Evolutionary conservation across 1,140 invertebrate genomes (phyloP), one percentile per base, ranked within the genome.

Genomic region (Protaetia brevitarsis): DNA sequence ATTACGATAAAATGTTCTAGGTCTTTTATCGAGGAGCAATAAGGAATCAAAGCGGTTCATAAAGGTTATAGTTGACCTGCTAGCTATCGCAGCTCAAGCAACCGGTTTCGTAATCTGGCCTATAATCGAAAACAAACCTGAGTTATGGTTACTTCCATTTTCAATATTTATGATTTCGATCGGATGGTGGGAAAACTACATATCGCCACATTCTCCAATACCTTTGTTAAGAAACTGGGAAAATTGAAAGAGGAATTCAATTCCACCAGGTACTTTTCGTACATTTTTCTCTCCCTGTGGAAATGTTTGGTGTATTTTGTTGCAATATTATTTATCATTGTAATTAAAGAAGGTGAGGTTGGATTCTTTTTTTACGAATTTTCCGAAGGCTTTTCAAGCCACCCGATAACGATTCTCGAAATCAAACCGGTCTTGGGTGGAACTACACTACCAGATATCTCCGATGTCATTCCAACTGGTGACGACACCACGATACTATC

Each of bases 181-280:
- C 27, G 91, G 93, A 23, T 98, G 94, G 92, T 98, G 96, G 96
- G 96, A 98, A 80, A 98, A 98, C 81, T 98, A 94, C 75, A 92
- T 95, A 0, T 91, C 92, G 26, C 85, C 86, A 68, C 85, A 91
- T 63, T 94, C 92, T 68, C 88, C 90, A 0, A 85, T 94, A 65
- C 90, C 85, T 45, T 94, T 51, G 88, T 96, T 19, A 89, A 89
- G 73, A 85, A 85, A n/a, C 78, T 95, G 45, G 91, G 89, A 26
- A 85, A 87, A 74, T 84, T 96, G 19, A 94, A 94, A 74, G 91
- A 95, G 51, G 86, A 91, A 68, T 79, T 97, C 60, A 86, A 86
- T 59, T 77, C 84, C 37, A 93, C 91, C 0, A 83, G 94, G 61
- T 97, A 97, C 74, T 96, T 93, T 77, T 90, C 86, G 1, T 94